Conservation (phyloP, 2,797 vertebrate genomes). For the Aulostomus chinensis region DNA sequence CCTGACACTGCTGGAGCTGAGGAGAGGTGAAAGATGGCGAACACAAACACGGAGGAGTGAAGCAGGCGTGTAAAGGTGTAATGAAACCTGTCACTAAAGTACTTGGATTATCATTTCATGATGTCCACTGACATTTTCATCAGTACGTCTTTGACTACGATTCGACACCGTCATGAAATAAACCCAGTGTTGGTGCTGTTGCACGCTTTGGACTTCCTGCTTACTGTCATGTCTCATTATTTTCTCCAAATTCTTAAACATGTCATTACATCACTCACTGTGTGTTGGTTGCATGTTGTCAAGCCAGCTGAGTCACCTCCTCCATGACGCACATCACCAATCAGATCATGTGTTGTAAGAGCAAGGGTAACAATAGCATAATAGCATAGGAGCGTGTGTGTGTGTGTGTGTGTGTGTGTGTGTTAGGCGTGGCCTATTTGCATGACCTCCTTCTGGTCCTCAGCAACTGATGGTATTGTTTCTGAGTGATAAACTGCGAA, state of each 20-base stretch:
- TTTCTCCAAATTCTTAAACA: no score
- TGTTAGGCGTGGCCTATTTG: background rate
- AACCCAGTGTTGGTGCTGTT: no score
- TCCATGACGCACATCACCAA: constrained; percentile 31
- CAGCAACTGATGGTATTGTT: background rate
- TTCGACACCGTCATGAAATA: background rate
- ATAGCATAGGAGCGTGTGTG: constrained; percentile 5
- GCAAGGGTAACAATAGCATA: constrained; percentile 21
- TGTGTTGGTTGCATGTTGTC: constrained; percentile 1
- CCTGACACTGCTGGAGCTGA: constrained; percentile 39
- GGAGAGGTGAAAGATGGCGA: constrained; percentile 27
- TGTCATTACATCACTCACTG: no score
- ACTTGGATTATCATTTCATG: background rate
- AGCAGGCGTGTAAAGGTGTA: no score
- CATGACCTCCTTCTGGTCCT: background rate
- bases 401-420: background rate
- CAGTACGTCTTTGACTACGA: no score
- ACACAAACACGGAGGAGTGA: constrained; percentile 1
- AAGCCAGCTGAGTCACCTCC: constrained; percentile 39
- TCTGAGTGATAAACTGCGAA: background rate
- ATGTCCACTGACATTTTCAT: no score
- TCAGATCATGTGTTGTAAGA: constrained; percentile 15
- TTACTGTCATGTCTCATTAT: no score
- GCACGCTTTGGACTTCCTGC: no score
- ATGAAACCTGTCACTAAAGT: constrained; percentile 24